Base-by-base conservation (phyloP, 2,797 vertebrate species). In the Lerista edwardsae region DNA sequence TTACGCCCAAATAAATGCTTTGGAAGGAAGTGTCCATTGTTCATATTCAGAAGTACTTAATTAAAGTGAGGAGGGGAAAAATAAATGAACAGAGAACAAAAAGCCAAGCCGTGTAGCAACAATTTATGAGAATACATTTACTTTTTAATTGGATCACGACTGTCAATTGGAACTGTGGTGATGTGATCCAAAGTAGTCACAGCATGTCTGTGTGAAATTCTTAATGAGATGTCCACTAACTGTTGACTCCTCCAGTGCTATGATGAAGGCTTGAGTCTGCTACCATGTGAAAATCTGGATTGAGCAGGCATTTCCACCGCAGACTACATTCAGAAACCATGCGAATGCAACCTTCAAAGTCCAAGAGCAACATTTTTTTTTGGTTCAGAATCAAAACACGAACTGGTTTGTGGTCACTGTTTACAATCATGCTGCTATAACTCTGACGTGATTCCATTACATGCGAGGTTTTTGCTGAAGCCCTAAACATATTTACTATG, bases 161-260 rank as follows among this genome's bases (percentile, higher is more conserved):
- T 68, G 0, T 92, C 92, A 93, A 64, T 87, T 92, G 88, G 86
- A 94, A 94, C 84, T 83, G 76, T 67, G 68, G 86, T 31, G 90
- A 90, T 94, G 87, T 80, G 88, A 94, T 91, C 92, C 91, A 84
- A 91, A 94, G 91, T 83, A 94, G 90, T 94, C 95, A 95, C 89
- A 93, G 91, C 91, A 94, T 88, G 93, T 47, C 89, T 87, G 86
- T 2, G 0, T 88, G 94, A 93, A 93, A 84, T 91, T 91, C 92
- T 91, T 96, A 95, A 96, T 94, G 94, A 96, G 95, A 95, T 94
- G 91, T 94, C 94, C 91, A 1, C 90, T 95, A 90, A 94, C 90
- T 91, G 92, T 91, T 80, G 61, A 93, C 85, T 75, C 80, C 80
- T 89, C 92, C 91, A 92, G 87, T 93, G 81, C 90, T 93, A 86